A percentile compares a stretch with the other conserved stretches of the same genome.
Conservation (phyloP, 2,888 invertebrate species). For the Oligia strigilis region DNA sequence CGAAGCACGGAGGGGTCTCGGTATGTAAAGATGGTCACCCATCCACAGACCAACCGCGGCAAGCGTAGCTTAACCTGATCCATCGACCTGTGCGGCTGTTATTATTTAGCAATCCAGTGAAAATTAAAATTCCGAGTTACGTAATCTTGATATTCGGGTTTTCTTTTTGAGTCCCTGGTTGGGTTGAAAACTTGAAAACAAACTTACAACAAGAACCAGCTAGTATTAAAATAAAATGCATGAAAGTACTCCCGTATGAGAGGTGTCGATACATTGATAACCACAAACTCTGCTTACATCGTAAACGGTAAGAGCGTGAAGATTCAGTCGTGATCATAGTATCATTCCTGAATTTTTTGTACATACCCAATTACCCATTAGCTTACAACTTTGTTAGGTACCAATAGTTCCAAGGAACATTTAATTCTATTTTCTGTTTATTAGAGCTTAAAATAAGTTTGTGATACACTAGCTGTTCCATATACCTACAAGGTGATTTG, state of each 20-base stretch:
- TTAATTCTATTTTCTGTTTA: neutral
- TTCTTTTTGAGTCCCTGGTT: too few relatives aligned
- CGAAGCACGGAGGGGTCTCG: too few relatives aligned
- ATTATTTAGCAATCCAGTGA: too few relatives aligned
- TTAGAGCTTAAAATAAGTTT: neutral
- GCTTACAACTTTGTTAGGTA: neutral
- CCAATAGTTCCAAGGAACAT: neutral
- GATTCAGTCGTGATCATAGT: conserved; percentile 21
- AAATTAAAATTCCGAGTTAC: too few relatives aligned
- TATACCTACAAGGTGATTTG: neutral
- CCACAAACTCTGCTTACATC: neutral
- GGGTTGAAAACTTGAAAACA: too few relatives aligned
- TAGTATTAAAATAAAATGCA: neutral
- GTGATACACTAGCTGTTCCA: neutral
- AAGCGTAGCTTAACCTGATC: too few relatives aligned
- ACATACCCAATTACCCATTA: neutral
- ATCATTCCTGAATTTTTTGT: conserved; percentile 23
- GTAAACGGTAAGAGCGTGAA: conserved; percentile 17
- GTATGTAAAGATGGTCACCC: too few relatives aligned
- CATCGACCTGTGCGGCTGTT: too few relatives aligned
- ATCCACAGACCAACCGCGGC: too few relatives aligned
- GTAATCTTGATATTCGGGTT: too few relatives aligned
- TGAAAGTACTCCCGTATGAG: neutral
- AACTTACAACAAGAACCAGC: too few relatives aligned
- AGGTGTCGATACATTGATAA: conserved; percentile 4